phyloP scores from a whole-genome alignment of 2,888 invertebrate species.

The Conistra vaccinii region DNA sequence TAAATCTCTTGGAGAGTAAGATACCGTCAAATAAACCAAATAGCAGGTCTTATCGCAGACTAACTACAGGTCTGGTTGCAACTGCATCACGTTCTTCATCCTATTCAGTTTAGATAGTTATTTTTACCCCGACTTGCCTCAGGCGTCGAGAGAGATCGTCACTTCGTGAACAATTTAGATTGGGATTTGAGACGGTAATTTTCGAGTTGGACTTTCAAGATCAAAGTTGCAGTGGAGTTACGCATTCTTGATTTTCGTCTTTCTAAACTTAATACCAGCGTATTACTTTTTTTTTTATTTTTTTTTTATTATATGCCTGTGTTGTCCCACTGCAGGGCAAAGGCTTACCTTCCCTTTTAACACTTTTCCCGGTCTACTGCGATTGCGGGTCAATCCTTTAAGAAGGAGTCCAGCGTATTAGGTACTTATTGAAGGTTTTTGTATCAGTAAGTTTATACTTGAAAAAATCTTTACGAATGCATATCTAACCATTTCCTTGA shows the following conservation, averaged over 20 bases:
- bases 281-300: background rate
- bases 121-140: slow-evolving; percentile 41
- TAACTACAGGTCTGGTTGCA: slow-evolving; percentile 60
- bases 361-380: too few species aligned
- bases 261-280: background rate
- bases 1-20: slow-evolving; percentile 51
- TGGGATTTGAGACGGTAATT: slow-evolving; percentile 32
- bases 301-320: too few species aligned
- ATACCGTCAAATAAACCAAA: slow-evolving; percentile 60
- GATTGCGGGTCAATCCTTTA: too few species aligned
- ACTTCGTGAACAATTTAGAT: slow-evolving; percentile 54
- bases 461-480: background rate
- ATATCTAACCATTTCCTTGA: background rate
- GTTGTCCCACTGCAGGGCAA: too few species aligned
- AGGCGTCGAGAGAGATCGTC: slow-evolving; percentile 41
- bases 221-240: slow-evolving; percentile 1
- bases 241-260: background rate
- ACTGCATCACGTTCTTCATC: slow-evolving; percentile 57
- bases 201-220: slow-evolving; percentile 23
- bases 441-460: background rate
- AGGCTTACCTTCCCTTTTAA: too few species aligned
- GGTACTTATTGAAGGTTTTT: background rate
- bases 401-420: too few species aligned
- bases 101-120: slow-evolving; percentile 39
- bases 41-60: slow-evolving; percentile 53